Percentiles rank a stretch among this genome's conserved stretches.
These are phyloP conservation scores for Spodoptera picta DNA, from an alignment of 2,888 invertebrate species.

Conservation along the genomic window DNA sequence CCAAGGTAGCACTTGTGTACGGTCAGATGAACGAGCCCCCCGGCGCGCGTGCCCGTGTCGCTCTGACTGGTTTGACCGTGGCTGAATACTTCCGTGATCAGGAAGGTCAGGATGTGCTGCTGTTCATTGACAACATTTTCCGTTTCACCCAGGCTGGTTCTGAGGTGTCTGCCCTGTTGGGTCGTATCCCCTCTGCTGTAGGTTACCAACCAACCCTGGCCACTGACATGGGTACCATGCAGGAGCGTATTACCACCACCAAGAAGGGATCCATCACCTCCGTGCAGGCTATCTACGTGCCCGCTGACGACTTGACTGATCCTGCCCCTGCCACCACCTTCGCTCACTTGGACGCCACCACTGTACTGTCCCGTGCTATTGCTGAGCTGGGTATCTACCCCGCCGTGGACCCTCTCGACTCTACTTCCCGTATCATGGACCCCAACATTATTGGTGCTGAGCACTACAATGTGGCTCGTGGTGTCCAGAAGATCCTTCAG, in stretches of 20 bases:
- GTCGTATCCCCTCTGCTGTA: slow-evolving; percentile 98
- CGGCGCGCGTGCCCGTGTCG: slow-evolving; percentile 98
- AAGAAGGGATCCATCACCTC: slow-evolving; percentile 98
- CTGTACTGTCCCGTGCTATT: slow-evolving; percentile 97
- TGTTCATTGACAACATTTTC: slow-evolving; percentile 99
- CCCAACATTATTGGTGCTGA: slow-evolving; percentile 96
- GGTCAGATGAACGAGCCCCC: slow-evolving; percentile 99
- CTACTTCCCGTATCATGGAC: slow-evolving; percentile 98
- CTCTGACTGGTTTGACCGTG: slow-evolving; percentile 96
- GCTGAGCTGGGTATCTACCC: slow-evolving; percentile 98
- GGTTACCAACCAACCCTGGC: slow-evolving; percentile 98
- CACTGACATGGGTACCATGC: slow-evolving; percentile 99
- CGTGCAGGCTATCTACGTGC: slow-evolving; percentile 98
- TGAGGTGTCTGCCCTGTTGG: slow-evolving; percentile 96
- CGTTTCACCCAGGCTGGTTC: slow-evolving; percentile 97
- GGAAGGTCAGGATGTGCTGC: slow-evolving; percentile 97
- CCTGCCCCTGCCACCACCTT: slow-evolving; percentile 98
- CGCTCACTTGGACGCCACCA: slow-evolving; percentile 98
- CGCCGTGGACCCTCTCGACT: slow-evolving; percentile 98
- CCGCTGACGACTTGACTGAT: slow-evolving; percentile 98
- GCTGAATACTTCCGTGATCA: slow-evolving; percentile 98
- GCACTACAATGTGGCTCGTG: slow-evolving; percentile 96
- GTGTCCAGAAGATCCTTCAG: slow-evolving; percentile 97
- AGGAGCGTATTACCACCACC: slow-evolving; percentile 98
- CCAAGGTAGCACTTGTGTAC: slow-evolving; percentile 97